Percentiles rank a stretch among this genome's conserved stretches.
These are phyloP conservation scores for Lepidothrix coronata DNA, from an alignment of 2,113 vertebrate genomes.

Conservation along the genomic window DNA sequence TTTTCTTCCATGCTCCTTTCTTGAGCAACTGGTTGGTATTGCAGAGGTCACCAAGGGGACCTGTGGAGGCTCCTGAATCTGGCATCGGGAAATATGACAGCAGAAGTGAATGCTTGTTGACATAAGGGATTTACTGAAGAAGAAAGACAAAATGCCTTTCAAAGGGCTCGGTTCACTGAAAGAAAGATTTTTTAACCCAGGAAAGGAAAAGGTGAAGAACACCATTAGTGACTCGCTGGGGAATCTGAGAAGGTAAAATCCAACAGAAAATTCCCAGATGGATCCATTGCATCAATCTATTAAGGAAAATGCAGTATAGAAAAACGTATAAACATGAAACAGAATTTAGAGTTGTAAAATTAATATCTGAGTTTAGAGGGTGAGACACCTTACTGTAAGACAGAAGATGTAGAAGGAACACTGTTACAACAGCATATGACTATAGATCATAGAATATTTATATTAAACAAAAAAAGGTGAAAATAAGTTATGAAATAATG, in stretches of 20 bases:
- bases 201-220: conserved; percentile 89
- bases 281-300: not conserved
- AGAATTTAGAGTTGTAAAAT: not conserved
- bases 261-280: conserved; percentile 20
- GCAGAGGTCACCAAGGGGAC: not conserved
- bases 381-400: not conserved
- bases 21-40: conserved; percentile 50
- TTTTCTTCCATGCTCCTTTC: not conserved
- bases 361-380: not conserved
- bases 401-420: not conserved
- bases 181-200: conserved; percentile 87
- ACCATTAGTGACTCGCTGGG: conserved; percentile 86
- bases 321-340: not conserved
- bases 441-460: not conserved
- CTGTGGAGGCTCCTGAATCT: not conserved
- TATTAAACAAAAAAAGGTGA: not conserved
- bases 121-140: conserved; percentile 18
- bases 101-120: conserved; percentile 23
- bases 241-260: conserved; percentile 91
- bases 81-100: conserved; percentile 23
- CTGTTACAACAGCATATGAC: not conserved
- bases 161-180: conserved; percentile 84
- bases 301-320: not conserved
- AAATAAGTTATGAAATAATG: not conserved
- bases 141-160: conserved; percentile 84